A percentile compares a stretch with the other conserved stretches of the same genome.
Evolutionary conservation across 2,888 invertebrate genomes (phyloP).

Genomic region (Ganaspis brasiliensis): DNA sequence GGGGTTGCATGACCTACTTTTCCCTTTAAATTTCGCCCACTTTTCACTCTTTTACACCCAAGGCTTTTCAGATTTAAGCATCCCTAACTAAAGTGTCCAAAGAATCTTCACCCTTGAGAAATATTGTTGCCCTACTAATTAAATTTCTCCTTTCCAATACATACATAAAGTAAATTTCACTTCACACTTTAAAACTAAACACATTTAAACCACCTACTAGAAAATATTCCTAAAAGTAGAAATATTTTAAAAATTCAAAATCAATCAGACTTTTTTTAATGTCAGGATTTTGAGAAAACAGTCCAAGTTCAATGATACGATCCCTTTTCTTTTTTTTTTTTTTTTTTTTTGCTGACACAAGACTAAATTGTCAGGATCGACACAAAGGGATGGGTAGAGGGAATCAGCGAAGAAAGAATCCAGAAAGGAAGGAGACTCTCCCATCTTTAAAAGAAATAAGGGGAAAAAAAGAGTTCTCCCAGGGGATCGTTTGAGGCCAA

Average conservation of each 20-base stretch:
- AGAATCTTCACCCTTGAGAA: not conserved
- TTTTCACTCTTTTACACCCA: not conserved
- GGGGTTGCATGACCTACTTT: conserved; percentile 64
- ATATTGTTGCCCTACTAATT: not conserved
- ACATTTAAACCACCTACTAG: too few species aligned
- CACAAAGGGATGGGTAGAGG: not conserved
- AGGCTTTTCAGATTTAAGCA: not conserved
- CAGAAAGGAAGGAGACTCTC: conserved; percentile 18
- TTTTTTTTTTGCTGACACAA: not conserved
- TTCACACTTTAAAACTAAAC: too few species aligned
- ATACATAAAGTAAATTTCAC: too few species aligned
- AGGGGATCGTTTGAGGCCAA: conserved; percentile 11
- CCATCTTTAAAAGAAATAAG: conserved; percentile 8
- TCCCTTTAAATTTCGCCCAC: conserved; percentile 33
- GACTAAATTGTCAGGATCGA: conserved; percentile 2
- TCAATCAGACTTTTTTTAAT: not conserved
- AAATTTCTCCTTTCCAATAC: not conserved
- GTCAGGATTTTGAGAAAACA: conserved; percentile 20
- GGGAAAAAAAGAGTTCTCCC: conserved; percentile 26
- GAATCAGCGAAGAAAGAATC: conserved; percentile 55
- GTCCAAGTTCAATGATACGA: conserved; percentile 11
- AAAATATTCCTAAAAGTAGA: too few species aligned
- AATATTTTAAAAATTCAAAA: not conserved
- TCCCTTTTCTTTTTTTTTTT: not conserved
- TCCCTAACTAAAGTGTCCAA: not conserved